These are phyloP conservation scores for Bostrychus sinensis DNA, from an alignment of 2,113 vertebrate species.

Conservation along the genomic window DNA sequence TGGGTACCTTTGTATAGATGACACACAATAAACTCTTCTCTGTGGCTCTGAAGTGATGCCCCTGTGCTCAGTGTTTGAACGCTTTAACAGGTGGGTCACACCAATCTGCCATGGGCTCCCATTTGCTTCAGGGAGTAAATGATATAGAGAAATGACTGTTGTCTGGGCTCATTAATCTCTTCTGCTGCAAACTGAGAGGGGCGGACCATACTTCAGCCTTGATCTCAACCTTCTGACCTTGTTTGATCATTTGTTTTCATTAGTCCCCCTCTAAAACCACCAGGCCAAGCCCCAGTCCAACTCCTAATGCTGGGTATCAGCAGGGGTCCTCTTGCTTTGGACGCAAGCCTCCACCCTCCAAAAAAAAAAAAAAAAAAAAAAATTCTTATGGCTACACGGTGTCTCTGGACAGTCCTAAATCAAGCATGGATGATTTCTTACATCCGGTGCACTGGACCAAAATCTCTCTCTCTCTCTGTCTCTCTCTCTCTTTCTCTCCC, in stretches of 20 bases:
- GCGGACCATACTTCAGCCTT: slow-evolving; percentile 70
- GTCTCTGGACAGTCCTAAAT: slow-evolving; percentile 70
- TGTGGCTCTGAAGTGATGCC: slow-evolving; percentile 18
- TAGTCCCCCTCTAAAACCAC: slow-evolving; percentile 62
- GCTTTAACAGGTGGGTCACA: slow-evolving; percentile 77
- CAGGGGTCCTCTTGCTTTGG: slow-evolving; percentile 33
- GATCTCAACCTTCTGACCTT: slow-evolving; percentile 79
- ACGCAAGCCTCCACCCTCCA: slow-evolving; percentile 16
- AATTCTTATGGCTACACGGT: slow-evolving; percentile 4
- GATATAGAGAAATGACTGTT: slow-evolving; percentile 76
- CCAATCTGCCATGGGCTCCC: slow-evolving; percentile 43
- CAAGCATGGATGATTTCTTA: slow-evolving; percentile 51
- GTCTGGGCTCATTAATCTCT: slow-evolving; percentile 77
- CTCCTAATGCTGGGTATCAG: slow-evolving; percentile 50
- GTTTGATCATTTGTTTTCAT: slow-evolving; percentile 81
- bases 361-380: too few species aligned
- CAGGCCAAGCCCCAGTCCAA: slow-evolving; percentile 59
- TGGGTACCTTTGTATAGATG: neutral
- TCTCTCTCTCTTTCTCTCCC: slow-evolving; percentile 20
- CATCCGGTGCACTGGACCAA: slow-evolving; percentile 54
- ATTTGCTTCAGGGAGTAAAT: slow-evolving; percentile 71
- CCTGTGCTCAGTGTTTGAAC: slow-evolving; percentile 35
- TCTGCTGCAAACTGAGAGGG: slow-evolving; percentile 71
- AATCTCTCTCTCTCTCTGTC: slow-evolving; percentile 17
- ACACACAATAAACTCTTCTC: slow-evolving; percentile 5